phyloP scores from a whole-genome alignment of 2,888 invertebrate species.

The Coremacera marginata region DNA sequence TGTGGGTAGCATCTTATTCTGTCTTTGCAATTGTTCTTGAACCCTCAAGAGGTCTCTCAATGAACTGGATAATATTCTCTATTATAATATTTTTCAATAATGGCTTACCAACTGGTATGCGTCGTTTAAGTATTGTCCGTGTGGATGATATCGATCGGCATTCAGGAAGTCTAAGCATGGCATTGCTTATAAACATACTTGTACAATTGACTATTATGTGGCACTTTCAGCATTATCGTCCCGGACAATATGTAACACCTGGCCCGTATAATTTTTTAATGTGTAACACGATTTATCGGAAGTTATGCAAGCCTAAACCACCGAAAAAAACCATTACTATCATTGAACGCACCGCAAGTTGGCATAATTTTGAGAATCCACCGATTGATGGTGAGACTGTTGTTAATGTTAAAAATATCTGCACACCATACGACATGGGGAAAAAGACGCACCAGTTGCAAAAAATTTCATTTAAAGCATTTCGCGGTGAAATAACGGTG shows the following conservation, averaged over 20 bases:
- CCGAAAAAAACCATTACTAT: conserved; percentile 1
- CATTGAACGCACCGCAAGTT: conserved; percentile 48
- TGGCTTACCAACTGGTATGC: conserved; percentile 53
- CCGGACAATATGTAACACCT: conserved; percentile 51
- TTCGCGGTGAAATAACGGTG: conserved; percentile 70
- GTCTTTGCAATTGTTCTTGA: conserved; percentile 54
- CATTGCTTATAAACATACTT: conserved; percentile 27
- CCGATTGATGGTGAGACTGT: conserved; percentile 50
- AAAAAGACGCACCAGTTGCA: conserved; percentile 50
- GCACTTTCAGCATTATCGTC: conserved; percentile 48
- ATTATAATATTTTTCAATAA: conserved; percentile 56
- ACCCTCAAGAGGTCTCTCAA: conserved; percentile 46
- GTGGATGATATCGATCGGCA: not conserved
- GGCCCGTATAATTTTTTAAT: conserved; percentile 37
- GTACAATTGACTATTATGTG: conserved; percentile 43
- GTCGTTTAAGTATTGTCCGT: conserved; percentile 43
- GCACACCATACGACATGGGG: conserved; percentile 44
- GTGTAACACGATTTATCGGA: not conserved
- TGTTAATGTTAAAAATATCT: conserved; percentile 52
- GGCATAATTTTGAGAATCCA: conserved; percentile 57
- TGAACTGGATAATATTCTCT: conserved; percentile 46
- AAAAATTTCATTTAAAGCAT: conserved; percentile 57
- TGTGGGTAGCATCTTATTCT: conserved; percentile 57
- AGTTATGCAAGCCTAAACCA: not conserved
- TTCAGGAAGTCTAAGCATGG: not conserved